These are phyloP conservation scores for Pseudolaguvia tuberculata DNA, from an alignment of 2,113 vertebrate genomes.

Conservation along the genomic window DNA sequence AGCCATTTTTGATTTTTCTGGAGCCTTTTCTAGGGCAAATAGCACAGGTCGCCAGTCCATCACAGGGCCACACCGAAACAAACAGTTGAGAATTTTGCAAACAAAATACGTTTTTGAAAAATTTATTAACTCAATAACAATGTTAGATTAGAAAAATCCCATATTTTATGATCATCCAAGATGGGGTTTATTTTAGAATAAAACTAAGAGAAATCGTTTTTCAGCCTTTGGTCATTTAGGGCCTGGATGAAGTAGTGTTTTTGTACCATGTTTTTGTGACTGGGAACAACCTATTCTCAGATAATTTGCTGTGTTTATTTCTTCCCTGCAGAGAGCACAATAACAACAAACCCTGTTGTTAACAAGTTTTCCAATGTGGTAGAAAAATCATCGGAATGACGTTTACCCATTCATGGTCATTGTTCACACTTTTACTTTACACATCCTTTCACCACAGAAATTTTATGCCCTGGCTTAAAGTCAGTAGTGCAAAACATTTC, in stretches of 20 bases:
- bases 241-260: not conserved
- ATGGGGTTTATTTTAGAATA: too few relatives aligned
- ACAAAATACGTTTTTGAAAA: not conserved
- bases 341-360: constrained; percentile 19
- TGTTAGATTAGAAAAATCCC: too few relatives aligned
- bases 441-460: constrained; percentile 4
- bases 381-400: not conserved
- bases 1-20: too few relatives aligned
- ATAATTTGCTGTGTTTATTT: constrained; percentile 19
- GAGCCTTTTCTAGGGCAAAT: too few relatives aligned
- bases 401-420: not conserved
- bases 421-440: constrained; percentile 3
- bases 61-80: too few relatives aligned
- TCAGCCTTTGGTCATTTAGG: not conserved
- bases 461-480: not conserved
- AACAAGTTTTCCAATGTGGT: constrained; percentile 16
- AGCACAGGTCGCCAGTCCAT: too few relatives aligned
- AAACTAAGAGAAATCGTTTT: not conserved
- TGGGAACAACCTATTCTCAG: not conserved
- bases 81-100: not conserved
- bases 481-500: not conserved
- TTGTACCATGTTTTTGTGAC: not conserved
- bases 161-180: not conserved
- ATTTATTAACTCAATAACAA: not conserved
- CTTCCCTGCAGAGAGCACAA: not conserved